phyloP scores from a whole-genome alignment of 35 echinoderm and acorn worm genomes.

The Lytechinus variegatus region DNA sequence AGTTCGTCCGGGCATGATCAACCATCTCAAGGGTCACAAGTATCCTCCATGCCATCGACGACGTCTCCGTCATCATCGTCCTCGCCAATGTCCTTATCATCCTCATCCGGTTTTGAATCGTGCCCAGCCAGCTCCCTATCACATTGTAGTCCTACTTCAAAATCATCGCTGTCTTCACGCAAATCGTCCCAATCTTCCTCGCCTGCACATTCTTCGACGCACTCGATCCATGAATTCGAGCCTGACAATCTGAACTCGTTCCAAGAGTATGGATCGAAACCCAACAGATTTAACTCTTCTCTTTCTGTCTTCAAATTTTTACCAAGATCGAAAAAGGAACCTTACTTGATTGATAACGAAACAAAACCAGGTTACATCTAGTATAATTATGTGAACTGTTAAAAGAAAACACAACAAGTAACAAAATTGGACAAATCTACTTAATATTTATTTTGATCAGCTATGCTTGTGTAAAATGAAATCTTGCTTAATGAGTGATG shows the following conservation, averaged over 20 bases:
- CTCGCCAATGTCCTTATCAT: neutral
- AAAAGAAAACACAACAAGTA: no score
- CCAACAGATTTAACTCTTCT: neutral
- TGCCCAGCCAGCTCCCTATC: neutral
- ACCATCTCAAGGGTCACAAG: neutral
- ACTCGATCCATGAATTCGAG: neutral
- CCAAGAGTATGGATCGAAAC: neutral
- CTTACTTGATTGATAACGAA: neutral
- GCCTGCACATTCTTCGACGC: neutral
- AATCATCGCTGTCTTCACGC: neutral
- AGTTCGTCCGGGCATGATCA: neutral
- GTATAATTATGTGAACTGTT: neutral
- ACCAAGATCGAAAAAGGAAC: neutral
- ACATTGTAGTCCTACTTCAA: neutral
- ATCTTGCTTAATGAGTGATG: no score
- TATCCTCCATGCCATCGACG: neutral
- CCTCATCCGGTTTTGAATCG: neutral
- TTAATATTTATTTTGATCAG: no score
- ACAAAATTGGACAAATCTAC: no score
- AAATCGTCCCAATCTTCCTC: neutral
- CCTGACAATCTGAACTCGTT: neutral
- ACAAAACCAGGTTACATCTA: neutral
- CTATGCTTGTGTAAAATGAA: no score
- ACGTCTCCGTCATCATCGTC: neutral
- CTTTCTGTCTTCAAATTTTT: neutral